phyloP scores from a whole-genome alignment of 92 coral and sea anemone species.

The Palythoa grandiflora region DNA sequence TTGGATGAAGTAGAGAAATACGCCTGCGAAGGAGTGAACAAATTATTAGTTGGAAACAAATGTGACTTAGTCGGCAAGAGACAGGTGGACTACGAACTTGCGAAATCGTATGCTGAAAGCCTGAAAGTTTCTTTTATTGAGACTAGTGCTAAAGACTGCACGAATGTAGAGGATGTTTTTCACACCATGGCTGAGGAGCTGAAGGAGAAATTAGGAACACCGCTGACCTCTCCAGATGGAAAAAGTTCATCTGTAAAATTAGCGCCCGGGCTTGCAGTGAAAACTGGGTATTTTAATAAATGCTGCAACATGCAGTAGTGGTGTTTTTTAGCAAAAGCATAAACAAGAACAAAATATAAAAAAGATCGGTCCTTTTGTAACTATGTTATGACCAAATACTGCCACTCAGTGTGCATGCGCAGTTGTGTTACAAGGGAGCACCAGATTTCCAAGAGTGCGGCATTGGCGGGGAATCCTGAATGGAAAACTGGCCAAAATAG shows the following conservation, averaged over 20 bases:
- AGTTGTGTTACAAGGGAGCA: too few relatives aligned
- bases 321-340: not conserved
- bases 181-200: slow-evolving; percentile 94
- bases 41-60: slow-evolving; percentile 92
- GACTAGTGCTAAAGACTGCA: slow-evolving; percentile 96
- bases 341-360: not conserved
- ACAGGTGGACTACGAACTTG: slow-evolving; percentile 85
- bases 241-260: slow-evolving; percentile 44
- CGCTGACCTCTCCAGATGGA: slow-evolving; percentile 75
- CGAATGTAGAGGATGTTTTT: slow-evolving; percentile 92
- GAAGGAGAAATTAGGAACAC: slow-evolving; percentile 86
- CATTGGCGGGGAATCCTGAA: too few relatives aligned
- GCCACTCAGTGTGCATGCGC: too few relatives aligned
- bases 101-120: slow-evolving; percentile 86
- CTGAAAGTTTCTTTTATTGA: slow-evolving; percentile 89
- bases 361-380: too few relatives aligned
- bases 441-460: too few relatives aligned
- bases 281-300: slow-evolving; percentile 51
- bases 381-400: too few relatives aligned
- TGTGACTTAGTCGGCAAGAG: slow-evolving; percentile 87
- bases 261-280: slow-evolving; percentile 60
- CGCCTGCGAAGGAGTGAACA: slow-evolving; percentile 91
- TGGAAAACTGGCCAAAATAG: too few relatives aligned
- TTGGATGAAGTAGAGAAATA: slow-evolving; percentile 86
- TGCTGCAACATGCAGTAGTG: slow-evolving; percentile 51